These are phyloP conservation scores for Drosophila fungiperda DNA, from an alignment of 2,888 invertebrate genomes.

Conservation along the genomic window DNA sequence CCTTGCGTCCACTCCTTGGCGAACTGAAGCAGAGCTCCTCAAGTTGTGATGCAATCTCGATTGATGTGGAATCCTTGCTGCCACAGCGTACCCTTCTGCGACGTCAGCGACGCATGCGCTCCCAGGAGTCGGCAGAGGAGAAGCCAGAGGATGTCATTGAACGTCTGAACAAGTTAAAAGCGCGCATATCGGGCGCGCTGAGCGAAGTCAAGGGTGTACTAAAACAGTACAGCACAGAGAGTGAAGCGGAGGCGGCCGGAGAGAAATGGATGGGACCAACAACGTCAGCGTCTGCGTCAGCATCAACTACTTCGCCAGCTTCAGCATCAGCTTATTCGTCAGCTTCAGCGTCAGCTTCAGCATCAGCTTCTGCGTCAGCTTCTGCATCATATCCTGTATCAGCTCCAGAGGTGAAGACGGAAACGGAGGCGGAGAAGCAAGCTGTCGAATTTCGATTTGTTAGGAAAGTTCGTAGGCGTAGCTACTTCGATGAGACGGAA, in stretches of 20 bases:
- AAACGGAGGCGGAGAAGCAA: background rate
- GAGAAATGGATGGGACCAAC: constrained; percentile 44
- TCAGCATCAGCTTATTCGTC: constrained; percentile 2
- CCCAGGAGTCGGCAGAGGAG: constrained; percentile 70
- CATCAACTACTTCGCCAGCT: constrained; percentile 6
- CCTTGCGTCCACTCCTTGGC: constrained; percentile 52
- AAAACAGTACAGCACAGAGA: constrained; percentile 83
- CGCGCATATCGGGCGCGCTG: constrained; percentile 83
- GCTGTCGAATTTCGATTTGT: constrained; percentile 82
- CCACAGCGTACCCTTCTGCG: constrained; percentile 77
- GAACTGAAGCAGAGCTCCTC: constrained; percentile 56
- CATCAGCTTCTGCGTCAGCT: background rate
- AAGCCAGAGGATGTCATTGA: constrained; percentile 81
- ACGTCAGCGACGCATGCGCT: constrained; percentile 77
- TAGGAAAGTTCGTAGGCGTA: constrained; percentile 81
- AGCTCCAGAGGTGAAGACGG: background rate
- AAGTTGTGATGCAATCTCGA: constrained; percentile 54
- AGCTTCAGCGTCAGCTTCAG: background rate
- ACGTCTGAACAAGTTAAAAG: constrained; percentile 82
- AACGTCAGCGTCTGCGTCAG: background rate
- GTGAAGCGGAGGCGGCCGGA: constrained; percentile 64
- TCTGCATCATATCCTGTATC: constrained; percentile 2
- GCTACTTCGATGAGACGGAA: constrained; percentile 79
- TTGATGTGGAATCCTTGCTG: constrained; percentile 63
- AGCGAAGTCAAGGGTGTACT: constrained; percentile 84